phyloP scores from a whole-genome alignment of 2,113 vertebrate genomes.

The Thunnus maccoyii region DNA sequence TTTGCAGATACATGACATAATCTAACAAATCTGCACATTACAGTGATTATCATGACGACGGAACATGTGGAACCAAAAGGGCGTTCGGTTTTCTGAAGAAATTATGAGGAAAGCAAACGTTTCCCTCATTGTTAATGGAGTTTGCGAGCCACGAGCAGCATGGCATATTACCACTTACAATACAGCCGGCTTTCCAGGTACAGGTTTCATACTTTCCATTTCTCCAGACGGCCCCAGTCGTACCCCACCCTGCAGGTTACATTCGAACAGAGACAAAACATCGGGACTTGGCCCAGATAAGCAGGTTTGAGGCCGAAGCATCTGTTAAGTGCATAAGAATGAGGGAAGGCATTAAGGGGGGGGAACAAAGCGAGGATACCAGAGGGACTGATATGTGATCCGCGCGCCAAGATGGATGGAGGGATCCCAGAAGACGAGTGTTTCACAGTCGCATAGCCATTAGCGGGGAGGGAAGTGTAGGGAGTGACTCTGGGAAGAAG shows the following conservation, averaged over 20 bases:
- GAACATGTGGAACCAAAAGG: neutral
- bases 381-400: conserved; percentile 76
- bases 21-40: conserved; percentile 6
- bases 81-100: conserved; percentile 1
- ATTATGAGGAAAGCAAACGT: neutral
- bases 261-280: conserved; percentile 65
- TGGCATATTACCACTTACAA: conserved; percentile 24
- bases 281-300: conserved; percentile 59
- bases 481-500: conserved; percentile 16
- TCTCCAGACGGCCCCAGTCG: conserved; percentile 30
- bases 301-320: conserved; percentile 62
- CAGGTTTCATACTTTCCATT: conserved; percentile 51
- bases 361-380: conserved; percentile 67
- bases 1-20: neutral
- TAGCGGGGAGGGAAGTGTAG: conserved; percentile 32
- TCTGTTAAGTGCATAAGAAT: conserved; percentile 80
- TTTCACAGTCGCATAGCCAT: conserved; percentile 46
- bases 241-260: conserved; percentile 44
- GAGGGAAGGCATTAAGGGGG: conserved; percentile 48
- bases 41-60: neutral
- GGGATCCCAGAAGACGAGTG: conserved; percentile 67
- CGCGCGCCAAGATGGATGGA: conserved; percentile 52
- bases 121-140: conserved; percentile 19
- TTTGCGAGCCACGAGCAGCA: neutral
- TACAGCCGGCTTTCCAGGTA: conserved; percentile 31